Percentiles rank a stretch among this genome's conserved stretches.
Conservation (phyloP, 2,888 invertebrate species). For the Macrophya annulata region DNA sequence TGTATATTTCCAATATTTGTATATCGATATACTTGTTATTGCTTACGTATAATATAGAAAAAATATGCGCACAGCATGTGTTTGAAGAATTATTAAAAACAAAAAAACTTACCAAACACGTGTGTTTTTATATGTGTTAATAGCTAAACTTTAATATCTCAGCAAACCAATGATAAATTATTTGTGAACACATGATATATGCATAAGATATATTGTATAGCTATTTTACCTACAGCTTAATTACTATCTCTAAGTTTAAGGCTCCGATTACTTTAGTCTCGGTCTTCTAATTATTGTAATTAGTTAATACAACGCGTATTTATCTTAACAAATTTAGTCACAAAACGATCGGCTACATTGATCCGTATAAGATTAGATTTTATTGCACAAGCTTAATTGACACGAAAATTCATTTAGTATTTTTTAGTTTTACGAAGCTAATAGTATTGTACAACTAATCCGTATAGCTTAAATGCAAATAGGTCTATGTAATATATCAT, state of each 20-base stretch:
- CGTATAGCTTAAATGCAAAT: slow-evolving; percentile 27
- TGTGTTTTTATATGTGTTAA: background rate
- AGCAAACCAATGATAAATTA: slow-evolving; percentile 26
- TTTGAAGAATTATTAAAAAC: background rate
- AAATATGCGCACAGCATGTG: background rate
- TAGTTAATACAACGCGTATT: background rate
- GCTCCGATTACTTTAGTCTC: slow-evolving; percentile 27
- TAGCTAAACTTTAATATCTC: background rate
- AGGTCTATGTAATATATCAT: background rate
- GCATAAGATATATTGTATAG: background rate
- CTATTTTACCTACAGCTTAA: slow-evolving; percentile 1
- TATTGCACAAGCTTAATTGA: slow-evolving; percentile 31
- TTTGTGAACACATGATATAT: slow-evolving; percentile 29
- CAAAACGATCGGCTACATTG: slow-evolving; percentile 16
- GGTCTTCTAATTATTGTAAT: slow-evolving; percentile 36
- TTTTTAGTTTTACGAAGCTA: slow-evolving; percentile 5
- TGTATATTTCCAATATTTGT: slow-evolving; percentile 7
- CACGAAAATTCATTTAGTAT: slow-evolving; percentile 6
- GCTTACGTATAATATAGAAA: slow-evolving; percentile 34
- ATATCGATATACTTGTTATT: slow-evolving; percentile 19
- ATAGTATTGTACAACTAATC: slow-evolving; percentile 15
- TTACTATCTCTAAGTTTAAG: slow-evolving; percentile 19
- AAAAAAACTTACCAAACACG: background rate
- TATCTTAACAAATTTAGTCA: background rate
- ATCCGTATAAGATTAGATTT: background rate